Evolutionary conservation across 2,888 invertebrate species (phyloP).

Genomic region (Thelaira solivaga): DNA sequence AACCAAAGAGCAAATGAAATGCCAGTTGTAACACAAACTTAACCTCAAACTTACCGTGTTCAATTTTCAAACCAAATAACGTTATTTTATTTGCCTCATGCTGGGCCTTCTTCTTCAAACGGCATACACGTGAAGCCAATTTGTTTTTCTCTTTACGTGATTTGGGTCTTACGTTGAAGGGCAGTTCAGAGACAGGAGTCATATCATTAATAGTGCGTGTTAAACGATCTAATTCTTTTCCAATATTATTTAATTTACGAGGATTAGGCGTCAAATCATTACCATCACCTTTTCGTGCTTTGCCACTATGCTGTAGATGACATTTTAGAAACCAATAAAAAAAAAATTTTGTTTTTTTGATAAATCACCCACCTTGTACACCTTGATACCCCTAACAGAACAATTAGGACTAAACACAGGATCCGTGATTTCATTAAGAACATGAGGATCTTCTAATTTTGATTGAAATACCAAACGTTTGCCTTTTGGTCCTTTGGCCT

Average conservation of each 20-base stretch:
- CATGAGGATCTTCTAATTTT: slow-evolving; percentile 93
- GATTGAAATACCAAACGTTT: slow-evolving; percentile 90
- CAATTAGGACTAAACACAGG: slow-evolving; percentile 97
- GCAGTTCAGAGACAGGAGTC: slow-evolving; percentile 95
- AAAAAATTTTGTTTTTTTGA: too few species aligned
- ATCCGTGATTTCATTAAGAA: slow-evolving; percentile 93
- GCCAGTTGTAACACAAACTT: too few species aligned
- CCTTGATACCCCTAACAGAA: slow-evolving; percentile 93
- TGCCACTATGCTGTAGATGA: slow-evolving; percentile 83
- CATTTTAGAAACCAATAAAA: too few species aligned
- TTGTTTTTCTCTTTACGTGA: slow-evolving; percentile 99
- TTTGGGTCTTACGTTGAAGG: slow-evolving; percentile 91
- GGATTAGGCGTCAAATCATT: slow-evolving; percentile 98
- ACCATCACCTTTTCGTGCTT: slow-evolving; percentile 97
- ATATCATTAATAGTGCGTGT: slow-evolving; percentile 95
- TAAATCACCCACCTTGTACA: slow-evolving; percentile 75
- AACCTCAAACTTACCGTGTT: slow-evolving; percentile 90
- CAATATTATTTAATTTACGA: slow-evolving; percentile 91
- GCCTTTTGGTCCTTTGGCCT: slow-evolving; percentile 98
- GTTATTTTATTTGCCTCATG: slow-evolving; percentile 99
- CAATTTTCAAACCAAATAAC: slow-evolving; percentile 92
- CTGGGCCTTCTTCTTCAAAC: slow-evolving; percentile 98
- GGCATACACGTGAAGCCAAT: slow-evolving; percentile 96
- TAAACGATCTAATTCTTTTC: slow-evolving; percentile 93
- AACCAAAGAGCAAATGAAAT: background rate